Evolutionary conservation across 2,113 vertebrate genomes (phyloP), one percentile per base, ranked within the genome.

Genomic region (Chloropsis cyanopogon): DNA sequence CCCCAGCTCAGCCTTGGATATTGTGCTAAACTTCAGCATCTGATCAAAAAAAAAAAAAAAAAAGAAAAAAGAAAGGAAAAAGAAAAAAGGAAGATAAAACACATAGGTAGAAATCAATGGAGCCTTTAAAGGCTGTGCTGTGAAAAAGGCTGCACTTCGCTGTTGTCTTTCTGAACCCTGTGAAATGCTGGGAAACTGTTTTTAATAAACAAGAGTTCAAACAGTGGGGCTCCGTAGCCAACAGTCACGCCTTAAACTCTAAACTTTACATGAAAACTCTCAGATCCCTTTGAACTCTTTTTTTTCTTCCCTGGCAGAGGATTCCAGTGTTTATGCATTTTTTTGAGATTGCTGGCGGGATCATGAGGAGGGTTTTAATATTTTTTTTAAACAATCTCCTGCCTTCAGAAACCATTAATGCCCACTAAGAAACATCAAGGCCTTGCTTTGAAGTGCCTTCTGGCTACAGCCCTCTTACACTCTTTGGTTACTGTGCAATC

Each of bases 361-460:
- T 98, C 98, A 97, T 97, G 96, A 98, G 98, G 98, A 97, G 98
- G 98, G 98, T 98, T 98, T 98, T 98, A 98, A 98, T 98, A 97
- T 98, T 97, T 97, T 97, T 97, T 94, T 97, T 95, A 96, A 98
- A 98, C 98, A 98, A 98, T 98, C 98, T 98, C 98, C 98, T 98
- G 98, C 98, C 98, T 99, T 99, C 98, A 98, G 98, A 99, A 99
- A 98, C 98, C 98, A 98, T 98, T 99, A 99, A 98, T 98, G 98
- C 98, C 98, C 98, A 98, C 98, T 99, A 96, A 97, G 97, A 96
- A 98, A 98, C 98, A 99, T 99, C 98, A 99, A 99, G 98, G 98
- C 98, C 93, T 93, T 92, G 98, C 99, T 99, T 99, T 99, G 98
- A 99, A 99, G 98, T 99, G 98, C 98, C 98, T 99, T 98, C 99